These are phyloP conservation scores for Euleptes europaea DNA, from an alignment of 2,113 vertebrate genomes.

Conservation along the genomic window DNA sequence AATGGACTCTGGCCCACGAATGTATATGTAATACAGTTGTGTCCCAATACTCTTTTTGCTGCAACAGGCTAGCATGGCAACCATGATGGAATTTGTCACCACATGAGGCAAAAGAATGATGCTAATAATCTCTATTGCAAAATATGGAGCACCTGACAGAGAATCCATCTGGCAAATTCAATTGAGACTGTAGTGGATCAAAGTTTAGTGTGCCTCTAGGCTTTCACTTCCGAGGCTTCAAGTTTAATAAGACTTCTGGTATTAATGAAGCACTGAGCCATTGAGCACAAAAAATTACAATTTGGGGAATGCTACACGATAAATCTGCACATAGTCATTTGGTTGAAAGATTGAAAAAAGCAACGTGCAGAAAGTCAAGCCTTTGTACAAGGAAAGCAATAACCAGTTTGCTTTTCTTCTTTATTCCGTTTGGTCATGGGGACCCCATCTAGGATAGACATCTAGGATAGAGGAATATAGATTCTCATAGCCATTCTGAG, in stretches of 20 bases:
- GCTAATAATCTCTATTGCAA: constrained; percentile 31
- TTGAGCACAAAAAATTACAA: background rate
- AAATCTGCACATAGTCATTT: background rate
- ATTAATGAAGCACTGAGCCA: constrained; percentile 18
- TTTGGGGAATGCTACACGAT: constrained; percentile 44
- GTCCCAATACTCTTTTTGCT: background rate
- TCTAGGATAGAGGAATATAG: constrained; percentile 16
- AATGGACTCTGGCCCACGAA: background rate
- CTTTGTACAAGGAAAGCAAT: constrained; percentile 1
- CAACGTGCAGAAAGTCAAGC: constrained; percentile 6
- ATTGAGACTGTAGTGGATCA: background rate
- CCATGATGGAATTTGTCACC: background rate
- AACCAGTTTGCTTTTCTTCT: constrained; percentile 16
- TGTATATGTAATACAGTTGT: background rate
- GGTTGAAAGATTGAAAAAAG: constrained; percentile 36
- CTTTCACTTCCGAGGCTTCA: constrained; percentile 23
- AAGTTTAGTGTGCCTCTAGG: background rate
- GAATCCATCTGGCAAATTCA: constrained; percentile 21
- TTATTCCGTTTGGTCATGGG: constrained; percentile 24
- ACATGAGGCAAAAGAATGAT: constrained; percentile 34
- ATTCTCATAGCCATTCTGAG: background rate
- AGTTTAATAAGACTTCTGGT: constrained; percentile 1
- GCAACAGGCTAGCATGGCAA: background rate
- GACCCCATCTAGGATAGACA: background rate
- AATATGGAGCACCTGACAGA: constrained; percentile 50